Percentiles rank a stretch among this genome's conserved stretches.
Conservation (phyloP, 2,888 invertebrate species). For the Chrysotoxum bicinctum region DNA sequence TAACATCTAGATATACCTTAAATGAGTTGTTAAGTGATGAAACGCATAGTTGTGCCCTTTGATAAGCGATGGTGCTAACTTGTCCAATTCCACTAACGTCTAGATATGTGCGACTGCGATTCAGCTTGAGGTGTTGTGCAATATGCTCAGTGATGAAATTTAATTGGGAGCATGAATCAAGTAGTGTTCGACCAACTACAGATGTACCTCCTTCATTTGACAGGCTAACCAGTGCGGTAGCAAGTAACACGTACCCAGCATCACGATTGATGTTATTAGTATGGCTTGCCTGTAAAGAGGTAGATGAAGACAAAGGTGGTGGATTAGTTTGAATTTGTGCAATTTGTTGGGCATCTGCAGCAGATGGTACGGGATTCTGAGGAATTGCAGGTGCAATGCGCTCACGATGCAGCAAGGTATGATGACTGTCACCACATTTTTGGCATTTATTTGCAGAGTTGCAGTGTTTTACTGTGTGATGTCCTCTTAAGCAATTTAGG, state of each 20-base stretch:
- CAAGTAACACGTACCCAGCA: background rate
- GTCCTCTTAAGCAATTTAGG: conserved; percentile 1
- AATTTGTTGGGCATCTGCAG: background rate
- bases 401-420: conserved; percentile 17
- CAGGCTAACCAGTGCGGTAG: background rate
- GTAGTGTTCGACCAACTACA: background rate
- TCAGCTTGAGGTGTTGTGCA: background rate
- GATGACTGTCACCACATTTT: conserved; percentile 6
- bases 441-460: conserved; percentile 17
- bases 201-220: background rate
- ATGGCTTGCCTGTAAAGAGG: conserved; percentile 30
- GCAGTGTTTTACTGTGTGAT: background rate
- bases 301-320: background rate
- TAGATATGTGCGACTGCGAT: background rate
- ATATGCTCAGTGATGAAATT: conserved; percentile 19
- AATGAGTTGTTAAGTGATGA: conserved; percentile 10
- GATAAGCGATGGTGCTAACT: conserved; percentile 22
- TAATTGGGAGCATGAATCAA: background rate
- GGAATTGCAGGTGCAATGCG: background rate
- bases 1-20: conserved; percentile 26
- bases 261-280: background rate
- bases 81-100: conserved; percentile 15
- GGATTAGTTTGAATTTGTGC: background rate
- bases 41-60: conserved; percentile 26
- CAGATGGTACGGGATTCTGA: background rate